Conservation (phyloP, 1,140 invertebrate species). For the Globodera rostochiensis region DNA sequence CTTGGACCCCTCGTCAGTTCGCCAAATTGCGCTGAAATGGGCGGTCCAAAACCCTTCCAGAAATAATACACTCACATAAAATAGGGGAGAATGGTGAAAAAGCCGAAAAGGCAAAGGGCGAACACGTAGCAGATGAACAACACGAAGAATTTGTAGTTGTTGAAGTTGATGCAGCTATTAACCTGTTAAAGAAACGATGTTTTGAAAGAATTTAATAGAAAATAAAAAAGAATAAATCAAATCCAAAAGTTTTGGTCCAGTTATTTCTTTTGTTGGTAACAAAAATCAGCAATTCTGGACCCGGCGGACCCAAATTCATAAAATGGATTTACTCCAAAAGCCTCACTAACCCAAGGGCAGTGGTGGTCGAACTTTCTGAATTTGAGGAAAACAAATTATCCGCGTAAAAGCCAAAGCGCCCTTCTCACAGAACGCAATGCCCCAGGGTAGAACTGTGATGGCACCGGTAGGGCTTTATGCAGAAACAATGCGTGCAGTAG, state of each 20-base stretch:
- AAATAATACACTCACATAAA: constrained; percentile 28
- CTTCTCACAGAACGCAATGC: constrained; percentile 47
- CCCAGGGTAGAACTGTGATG: constrained; percentile 62
- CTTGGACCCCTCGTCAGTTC: constrained; percentile 8
- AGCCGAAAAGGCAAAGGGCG: constrained; percentile 43
- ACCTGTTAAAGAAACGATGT: constrained; percentile 47
- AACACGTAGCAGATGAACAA: constrained; percentile 59
- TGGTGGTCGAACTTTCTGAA: constrained; percentile 49
- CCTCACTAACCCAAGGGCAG: constrained; percentile 51
- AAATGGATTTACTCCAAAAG: neutral
- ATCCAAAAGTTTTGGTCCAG: too few species aligned
- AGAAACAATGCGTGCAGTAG: constrained; percentile 51
- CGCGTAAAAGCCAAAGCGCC: neutral
- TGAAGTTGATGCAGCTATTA: constrained; percentile 58
- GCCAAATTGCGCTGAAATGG: neutral
- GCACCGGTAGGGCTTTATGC: constrained; percentile 60
- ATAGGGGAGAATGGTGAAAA: constrained; percentile 46
- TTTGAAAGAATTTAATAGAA: neutral
- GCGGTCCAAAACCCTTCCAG: neutral
- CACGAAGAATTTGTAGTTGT: constrained; percentile 63
- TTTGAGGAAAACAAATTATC: neutral
- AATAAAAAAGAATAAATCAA: neutral
- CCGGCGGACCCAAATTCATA: too few species aligned
- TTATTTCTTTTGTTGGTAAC: too few species aligned
- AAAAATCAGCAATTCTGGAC: too few species aligned